Conservation (phyloP, 2,113 vertebrate species). For the Nesospiza acunhae region DNA sequence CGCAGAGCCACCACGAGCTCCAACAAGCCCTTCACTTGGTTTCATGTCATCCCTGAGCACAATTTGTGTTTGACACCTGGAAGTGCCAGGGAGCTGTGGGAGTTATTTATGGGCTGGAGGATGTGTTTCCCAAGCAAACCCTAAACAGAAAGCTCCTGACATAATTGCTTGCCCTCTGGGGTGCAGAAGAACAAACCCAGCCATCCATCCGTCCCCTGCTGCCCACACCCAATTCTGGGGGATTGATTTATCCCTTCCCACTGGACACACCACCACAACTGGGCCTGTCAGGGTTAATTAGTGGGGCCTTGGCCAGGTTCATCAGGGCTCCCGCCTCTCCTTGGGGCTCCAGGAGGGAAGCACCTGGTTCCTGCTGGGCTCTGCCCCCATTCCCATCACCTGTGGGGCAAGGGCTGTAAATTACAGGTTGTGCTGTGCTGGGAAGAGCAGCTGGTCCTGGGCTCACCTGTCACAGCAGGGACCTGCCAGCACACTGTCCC, state of each 20-base stretch:
- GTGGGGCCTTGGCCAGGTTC: not conserved
- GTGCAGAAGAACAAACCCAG: constrained; percentile 14
- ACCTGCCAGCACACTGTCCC: not conserved
- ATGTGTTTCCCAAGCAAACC: not conserved
- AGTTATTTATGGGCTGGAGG: not conserved
- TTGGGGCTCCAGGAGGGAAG: constrained; percentile 43
- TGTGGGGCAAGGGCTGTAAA: not conserved
- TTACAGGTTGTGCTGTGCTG: not conserved
- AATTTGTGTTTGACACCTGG: not conserved
- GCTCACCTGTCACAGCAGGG: not conserved
- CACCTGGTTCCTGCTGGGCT: constrained; percentile 61
- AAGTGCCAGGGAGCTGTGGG: not conserved
- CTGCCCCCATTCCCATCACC: not conserved
- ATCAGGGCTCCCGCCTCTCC: not conserved
- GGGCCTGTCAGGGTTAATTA: constrained; percentile 44
- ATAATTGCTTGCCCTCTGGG: constrained; percentile 71
- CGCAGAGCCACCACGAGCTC: not conserved
- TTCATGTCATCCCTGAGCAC: not conserved
- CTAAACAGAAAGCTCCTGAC: not conserved
- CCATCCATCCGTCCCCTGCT: not conserved
- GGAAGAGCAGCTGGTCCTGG: not conserved
- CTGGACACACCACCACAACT: constrained; percentile 35
- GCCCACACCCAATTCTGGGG: not conserved
- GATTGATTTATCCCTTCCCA: constrained; percentile 63
- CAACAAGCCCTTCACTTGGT: not conserved